A percentile compares a stretch with the other conserved stretches of the same genome.
These are phyloP conservation scores for Ramphastos sulfuratus DNA, from an alignment of 2,113 vertebrate genomes.

Conservation along the genomic window DNA sequence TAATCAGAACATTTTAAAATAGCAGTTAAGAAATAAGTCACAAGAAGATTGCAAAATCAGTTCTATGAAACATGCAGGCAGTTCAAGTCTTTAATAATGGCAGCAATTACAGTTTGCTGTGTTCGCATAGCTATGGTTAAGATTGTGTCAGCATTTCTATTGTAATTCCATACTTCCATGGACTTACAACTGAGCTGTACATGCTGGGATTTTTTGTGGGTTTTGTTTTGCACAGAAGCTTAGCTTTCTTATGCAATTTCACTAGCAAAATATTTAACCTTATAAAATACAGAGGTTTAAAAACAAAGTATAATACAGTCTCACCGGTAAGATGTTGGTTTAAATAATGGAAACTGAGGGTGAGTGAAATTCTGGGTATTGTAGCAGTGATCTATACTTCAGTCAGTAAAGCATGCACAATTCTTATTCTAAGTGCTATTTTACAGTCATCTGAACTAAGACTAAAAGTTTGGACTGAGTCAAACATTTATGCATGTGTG, in stretches of 20 bases:
- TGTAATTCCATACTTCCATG: neutral
- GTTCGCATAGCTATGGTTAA: neutral
- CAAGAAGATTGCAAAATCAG: neutral
- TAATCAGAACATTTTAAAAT: neutral
- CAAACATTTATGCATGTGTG: neutral
- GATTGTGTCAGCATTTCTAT: neutral
- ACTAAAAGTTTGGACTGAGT: neutral
- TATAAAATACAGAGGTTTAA: neutral
- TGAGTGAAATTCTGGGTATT: neutral
- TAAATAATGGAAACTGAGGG: neutral
- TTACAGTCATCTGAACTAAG: neutral
- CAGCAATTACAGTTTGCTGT: neutral
- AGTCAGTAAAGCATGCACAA: neutral
- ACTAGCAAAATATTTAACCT: neutral
- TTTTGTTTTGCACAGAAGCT: neutral
- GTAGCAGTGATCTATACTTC: neutral
- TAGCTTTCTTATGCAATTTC: neutral
- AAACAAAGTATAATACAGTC: neutral
- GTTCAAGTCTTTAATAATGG: neutral
- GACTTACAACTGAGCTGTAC: neutral
- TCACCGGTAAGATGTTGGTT: neutral
- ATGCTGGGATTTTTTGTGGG: neutral
- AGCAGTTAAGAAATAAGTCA: neutral
- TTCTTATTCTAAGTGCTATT: neutral
- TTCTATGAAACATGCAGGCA: neutral